Evolutionary conservation across 2,797 vertebrate species (phyloP), one percentile per base, ranked within the genome.

Genomic region (Serranus cabrilla): DNA sequence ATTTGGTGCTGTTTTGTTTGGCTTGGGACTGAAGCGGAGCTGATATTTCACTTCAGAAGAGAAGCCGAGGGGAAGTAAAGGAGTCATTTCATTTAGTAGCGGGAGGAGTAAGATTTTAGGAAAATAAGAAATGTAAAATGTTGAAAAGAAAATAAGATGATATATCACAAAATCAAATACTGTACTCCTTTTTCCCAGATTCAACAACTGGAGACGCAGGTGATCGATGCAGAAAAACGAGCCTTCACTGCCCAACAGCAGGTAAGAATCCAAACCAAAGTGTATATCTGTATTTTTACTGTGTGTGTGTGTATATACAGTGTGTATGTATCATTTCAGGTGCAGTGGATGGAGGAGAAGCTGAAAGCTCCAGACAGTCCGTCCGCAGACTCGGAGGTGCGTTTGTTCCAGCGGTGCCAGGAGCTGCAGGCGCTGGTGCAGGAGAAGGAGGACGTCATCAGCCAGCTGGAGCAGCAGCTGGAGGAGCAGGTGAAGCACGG

Each of bases 271-370:
- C 20, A 12, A 23, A 42, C 17, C 16, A 16, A 16, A 9, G n/a
- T 17, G 3, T 60, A 40, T 11, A 25, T 4, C 12, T 55, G 37
- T 18, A 17, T 14, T 42, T 3, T n/a, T 1, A 11, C 8, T 27
- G 13, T 61, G 16, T 47, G 16, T 47, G 20, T 7, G 37, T 34
- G 9, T 18, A 10, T 16, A 16, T 37, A 51, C 4, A 9, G n/a
- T 20, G 20, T 40, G 18, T 17, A 5, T 14, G 25, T 74, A 20
- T 74, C 11, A 14, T 52, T 63, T 11, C 84, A 99, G 98, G 96
- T 97, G 20, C 97, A 98, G 87, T 97, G 97, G 93, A 98, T 99
- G 98, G 97, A 99, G 91, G 97, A 99, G 90, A 98, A 96, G 92
- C 92, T 99, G 90, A 98, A 97, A 88, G 94, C 95, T 59, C 94